Evolutionary conservation across 2,797 vertebrate genomes (phyloP), one percentile per base, ranked within the genome.

Genomic region (Scleropages formosus): DNA sequence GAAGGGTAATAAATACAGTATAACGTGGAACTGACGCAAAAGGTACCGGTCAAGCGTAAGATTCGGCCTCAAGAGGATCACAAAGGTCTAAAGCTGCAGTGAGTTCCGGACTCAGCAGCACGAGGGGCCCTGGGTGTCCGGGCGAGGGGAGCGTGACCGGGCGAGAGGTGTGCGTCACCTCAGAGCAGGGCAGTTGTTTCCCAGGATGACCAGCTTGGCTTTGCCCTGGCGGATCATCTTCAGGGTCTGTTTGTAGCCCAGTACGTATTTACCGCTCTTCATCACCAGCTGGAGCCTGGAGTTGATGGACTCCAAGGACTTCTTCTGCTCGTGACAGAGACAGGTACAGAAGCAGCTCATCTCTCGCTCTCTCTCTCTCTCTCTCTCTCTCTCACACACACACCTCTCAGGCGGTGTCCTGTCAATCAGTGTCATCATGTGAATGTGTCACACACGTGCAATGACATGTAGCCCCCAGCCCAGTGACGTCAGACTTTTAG

Each of bases 291-390:
- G 97, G 86, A 99, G 96, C 59, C 97, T 90, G 2, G 97, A 99
- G 93, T 99, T 99, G 85, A 99, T 99, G 6, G 97, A 99, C 94
- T 99, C 97, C 87, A 99, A 84, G 26, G 97, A 98, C 91, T 98
- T 99, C 98, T 99, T 98, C 97, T 98, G 82, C 8, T 16, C 59
- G 62, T 61, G 31, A 46, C 18, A 58, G 72, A 6, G 6, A 67
- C 9, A 47, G 61, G 46, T n/a, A n/a, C n/a, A n/a, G n/a, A n/a
- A n/a, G n/a, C n/a, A n/a, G n/a, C n/a, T n/a, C n/a, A n/a, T n/a
- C n/a, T n/a, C n/a, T n/a, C n/a, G n/a, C n/a, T n/a, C n/a, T n/a
- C n/a, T n/a, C n/a, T n/a, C n/a, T n/a, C n/a, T n/a, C n/a, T n/a
- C n/a, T 75, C 58, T 51, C 13, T 3, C 44, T 39, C 53, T 58